Base-by-base conservation (phyloP, 2,797 vertebrate species). In the Gorsachius magnificus region DNA sequence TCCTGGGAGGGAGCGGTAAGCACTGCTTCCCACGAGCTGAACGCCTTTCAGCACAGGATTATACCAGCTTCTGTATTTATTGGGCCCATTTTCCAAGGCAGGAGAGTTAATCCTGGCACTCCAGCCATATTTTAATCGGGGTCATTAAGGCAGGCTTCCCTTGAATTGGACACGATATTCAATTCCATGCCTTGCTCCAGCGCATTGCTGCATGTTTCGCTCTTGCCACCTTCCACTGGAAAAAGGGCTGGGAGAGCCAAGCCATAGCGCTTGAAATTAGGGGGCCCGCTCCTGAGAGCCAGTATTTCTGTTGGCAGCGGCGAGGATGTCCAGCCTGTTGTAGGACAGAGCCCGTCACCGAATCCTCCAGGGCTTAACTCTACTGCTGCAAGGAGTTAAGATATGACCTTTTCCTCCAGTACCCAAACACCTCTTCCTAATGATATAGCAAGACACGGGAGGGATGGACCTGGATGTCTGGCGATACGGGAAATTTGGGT, bases 401-500 rank as follows among this genome's bases (percentile, higher is more conserved):
- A 51, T 14, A 43, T 6, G 46, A 86, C 91, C 85, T 96, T 89
- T 83, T 68, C 70, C 46, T 61, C 76, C 79, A n/a, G 50, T 18
- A 43, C 29, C 75, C 65, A 85, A 87, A 91, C 60, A 63, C 45
- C 90, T 85, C 66, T 66, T 92, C 88, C 63, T 89, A 94, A 95
- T 35, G 71, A 78, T 21, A 24, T 4, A 82, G 80, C 43, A 36
- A 70, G 56, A 33, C 36, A 45, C 1, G 12, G 69, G n/a, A 95
- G 57, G 69, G 78, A 68, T 35, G 80, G 82, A 69, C 41, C 88
- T 91, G 78, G 69, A 24, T 60, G 60, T 13, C 68, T 90, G 80
- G 84, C 10, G 87, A 89, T 83, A 94, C 0, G 16, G 90, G 88
- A 69, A 95, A 96, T 89, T 92, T 82, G 92, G 90, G 69, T 95